Percentiles rank a stretch among this genome's conserved stretches.
phyloP scores from a whole-genome alignment of 2,888 invertebrate species.

The Zaprionus lineosus region DNA sequence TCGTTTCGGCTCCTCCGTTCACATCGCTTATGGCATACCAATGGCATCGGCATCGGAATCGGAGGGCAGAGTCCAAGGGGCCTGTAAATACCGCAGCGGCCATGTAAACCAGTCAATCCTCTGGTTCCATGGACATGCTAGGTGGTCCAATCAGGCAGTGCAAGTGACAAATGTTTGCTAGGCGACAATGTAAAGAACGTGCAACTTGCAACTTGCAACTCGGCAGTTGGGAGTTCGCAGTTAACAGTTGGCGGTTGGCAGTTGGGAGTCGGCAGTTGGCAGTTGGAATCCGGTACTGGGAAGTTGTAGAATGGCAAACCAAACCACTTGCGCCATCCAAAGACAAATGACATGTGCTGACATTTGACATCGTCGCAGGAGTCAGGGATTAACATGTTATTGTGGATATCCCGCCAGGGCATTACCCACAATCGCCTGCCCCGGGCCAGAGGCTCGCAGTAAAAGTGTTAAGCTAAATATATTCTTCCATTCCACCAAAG shows the following conservation, averaged over 20 bases:
- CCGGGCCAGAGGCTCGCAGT: too few relatives aligned
- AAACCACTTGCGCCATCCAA: slow-evolving; percentile 2
- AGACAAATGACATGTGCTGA: slow-evolving; percentile 74
- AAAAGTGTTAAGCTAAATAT: slow-evolving; percentile 56
- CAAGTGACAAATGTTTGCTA: slow-evolving; percentile 63
- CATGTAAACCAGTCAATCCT: slow-evolving; percentile 21
- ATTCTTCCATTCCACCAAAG: slow-evolving; percentile 23
- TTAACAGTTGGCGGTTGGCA: slow-evolving; percentile 3
- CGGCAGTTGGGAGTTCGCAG: not conserved
- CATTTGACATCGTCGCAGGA: slow-evolving; percentile 67
- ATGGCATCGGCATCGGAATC: too few relatives aligned
- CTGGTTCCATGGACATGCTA: slow-evolving; percentile 11
- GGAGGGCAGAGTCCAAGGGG: not conserved
- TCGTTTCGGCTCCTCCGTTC: slow-evolving; percentile 28
- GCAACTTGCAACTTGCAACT: too few relatives aligned
- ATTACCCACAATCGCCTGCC: not conserved
- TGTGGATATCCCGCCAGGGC: slow-evolving; percentile 6
- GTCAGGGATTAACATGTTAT: slow-evolving; percentile 65
- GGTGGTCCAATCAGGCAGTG: slow-evolving; percentile 51
- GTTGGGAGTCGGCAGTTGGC: not conserved
- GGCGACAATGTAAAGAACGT: slow-evolving; percentile 39
- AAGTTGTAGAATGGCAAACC: not conserved
- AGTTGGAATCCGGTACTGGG: too few relatives aligned
- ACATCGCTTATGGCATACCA: too few relatives aligned
- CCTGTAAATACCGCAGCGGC: not conserved